These are phyloP conservation scores for Drosophila picticornis DNA, from an alignment of 2,888 invertebrate species.

Conservation along the genomic window DNA sequence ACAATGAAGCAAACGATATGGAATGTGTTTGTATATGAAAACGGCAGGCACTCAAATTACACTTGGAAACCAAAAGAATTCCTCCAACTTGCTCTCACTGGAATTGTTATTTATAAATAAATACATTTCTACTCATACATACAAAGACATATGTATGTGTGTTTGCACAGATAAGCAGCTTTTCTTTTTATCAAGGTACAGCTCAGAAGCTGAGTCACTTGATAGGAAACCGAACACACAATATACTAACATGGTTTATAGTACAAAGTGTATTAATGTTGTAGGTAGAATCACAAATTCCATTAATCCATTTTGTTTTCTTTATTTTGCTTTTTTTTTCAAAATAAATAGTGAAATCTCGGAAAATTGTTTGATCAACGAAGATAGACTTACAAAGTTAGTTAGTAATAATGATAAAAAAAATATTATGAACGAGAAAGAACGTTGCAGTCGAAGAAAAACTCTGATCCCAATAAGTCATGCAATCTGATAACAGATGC, in stretches of 20 bases:
- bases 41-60: conserved; percentile 3
- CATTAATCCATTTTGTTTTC: no score
- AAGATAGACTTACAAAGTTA: neutral
- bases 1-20: neutral
- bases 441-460: neutral
- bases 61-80: neutral
- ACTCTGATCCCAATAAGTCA: neutral
- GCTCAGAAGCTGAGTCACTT: conserved; percentile 16
- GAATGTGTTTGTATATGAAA: neutral
- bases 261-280: neutral
- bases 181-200: conserved; percentile 23
- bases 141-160: neutral
- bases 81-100: neutral
- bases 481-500: neutral
- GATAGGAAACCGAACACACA: neutral
- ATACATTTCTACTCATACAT: neutral
- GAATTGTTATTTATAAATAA: neutral
- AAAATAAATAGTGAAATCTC: neutral
- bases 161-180: conserved; percentile 17
- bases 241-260: neutral
- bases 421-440: neutral
- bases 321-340: neutral
- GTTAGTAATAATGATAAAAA: neutral
- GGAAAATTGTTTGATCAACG: neutral
- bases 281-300: neutral